Base-by-base conservation (phyloP, 1,140 invertebrate genomes). In the Scaptodrosophila lebanonensis region DNA sequence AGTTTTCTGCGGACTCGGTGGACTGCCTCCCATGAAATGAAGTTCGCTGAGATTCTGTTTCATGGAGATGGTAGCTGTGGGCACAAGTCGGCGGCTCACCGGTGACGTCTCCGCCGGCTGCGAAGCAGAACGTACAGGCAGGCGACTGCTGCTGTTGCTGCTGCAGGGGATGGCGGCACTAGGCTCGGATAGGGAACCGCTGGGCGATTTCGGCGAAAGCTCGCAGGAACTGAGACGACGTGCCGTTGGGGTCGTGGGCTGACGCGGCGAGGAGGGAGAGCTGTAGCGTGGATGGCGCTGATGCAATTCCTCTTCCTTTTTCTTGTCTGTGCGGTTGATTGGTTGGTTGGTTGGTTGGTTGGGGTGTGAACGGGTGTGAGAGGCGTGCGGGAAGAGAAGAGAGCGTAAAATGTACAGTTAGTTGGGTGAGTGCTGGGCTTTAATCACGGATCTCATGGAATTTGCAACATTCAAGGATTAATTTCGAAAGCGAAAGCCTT, bases 281-380 rank as follows among this genome's bases (percentile, higher is more conserved):
- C 40, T 68, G 13, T 51, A 82, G 11, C 75, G 75, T 27, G 61
- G 68, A n/a, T 64, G 67, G 22, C 47, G 50, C 11, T 57, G 56
- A 12, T 50, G 54, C 29, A 50, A 67, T 29, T 75, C 83, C 59
- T 85, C 83, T 36, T 76, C 83, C 40, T 85, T 85, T 45, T 83
- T 85, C 47, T 82, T 82, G 52, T 85, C 83, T 85, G 53, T 2
- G n/a, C n/a, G n/a, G n/a, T n/a, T n/a, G n/a, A n/a, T n/a, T n/a
- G n/a, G n/a, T n/a, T n/a, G 22, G 3, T 25, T 8, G 8, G n/a
- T n/a, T n/a, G n/a, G n/a, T n/a, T 25, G 8, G 3, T 25, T 3
- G 22, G 22, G 27, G 12, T 16, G 25, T 6, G 39, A 1, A 7
- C n/a, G 20, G 38, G 15, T 16, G 42, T 6, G 2, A 8, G 25